phyloP scores from a whole-genome alignment of 2,797 vertebrate genomes.

The Enteromius viviparus region DNA sequence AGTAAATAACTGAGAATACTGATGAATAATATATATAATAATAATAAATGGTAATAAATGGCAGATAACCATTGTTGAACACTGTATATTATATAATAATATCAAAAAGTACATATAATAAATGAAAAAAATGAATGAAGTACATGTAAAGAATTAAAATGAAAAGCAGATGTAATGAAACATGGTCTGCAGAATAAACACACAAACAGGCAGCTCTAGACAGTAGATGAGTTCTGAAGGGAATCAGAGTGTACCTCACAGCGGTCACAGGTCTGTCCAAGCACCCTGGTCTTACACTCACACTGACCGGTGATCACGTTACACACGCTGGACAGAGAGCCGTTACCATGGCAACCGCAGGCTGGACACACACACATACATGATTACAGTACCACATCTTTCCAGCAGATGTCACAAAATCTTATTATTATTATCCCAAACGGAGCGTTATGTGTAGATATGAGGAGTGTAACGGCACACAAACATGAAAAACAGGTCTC shows the following conservation, averaged over 20 bases:
- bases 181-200: too few species aligned
- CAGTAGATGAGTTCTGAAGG: neutral
- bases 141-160: too few species aligned
- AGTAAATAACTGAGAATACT: too few species aligned
- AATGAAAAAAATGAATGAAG: too few species aligned
- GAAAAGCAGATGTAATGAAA: too few species aligned
- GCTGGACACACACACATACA: constrained; percentile 71
- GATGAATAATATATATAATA: too few species aligned
- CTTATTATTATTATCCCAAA: neutral
- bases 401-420: constrained; percentile 46
- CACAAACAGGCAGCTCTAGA: neutral
- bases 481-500: neutral
- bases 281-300: constrained; percentile 81
- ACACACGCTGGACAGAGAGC: constrained; percentile 81
- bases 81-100: neutral
- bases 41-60: too few species aligned
- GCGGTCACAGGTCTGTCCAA: constrained; percentile 82
- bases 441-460: neutral
- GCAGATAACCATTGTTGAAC: neutral
- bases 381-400: neutral
- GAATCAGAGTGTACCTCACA: constrained; percentile 79
- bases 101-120: too few species aligned
- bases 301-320: constrained; percentile 84
- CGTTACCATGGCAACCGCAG: constrained; percentile 82
- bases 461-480: too few species aligned